These are phyloP conservation scores for Aphrocallistes beatrix DNA, from an alignment of 37 sponge, comb jelly and placozoan genomes.

Conservation along the genomic window DNA sequence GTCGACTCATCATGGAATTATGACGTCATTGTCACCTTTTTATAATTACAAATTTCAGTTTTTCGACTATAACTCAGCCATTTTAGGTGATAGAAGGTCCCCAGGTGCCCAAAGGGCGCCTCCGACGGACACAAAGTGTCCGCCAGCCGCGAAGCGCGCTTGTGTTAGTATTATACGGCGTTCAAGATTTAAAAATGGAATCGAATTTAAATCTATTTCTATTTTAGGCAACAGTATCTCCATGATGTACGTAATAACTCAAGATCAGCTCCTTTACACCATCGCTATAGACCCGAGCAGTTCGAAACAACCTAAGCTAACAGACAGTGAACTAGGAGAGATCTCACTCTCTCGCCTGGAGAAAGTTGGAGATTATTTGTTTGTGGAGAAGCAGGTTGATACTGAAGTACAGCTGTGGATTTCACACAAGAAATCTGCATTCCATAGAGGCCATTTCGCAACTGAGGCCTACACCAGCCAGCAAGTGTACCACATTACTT, in stretches of 20 bases:
- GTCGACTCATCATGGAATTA: too few species aligned
- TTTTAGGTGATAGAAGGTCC: too few species aligned
- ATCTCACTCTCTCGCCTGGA: not conserved
- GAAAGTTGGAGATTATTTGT: not conserved
- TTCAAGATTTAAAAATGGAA: too few species aligned
- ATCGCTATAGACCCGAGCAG: not conserved
- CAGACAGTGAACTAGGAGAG: not conserved
- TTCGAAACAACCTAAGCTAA: not conserved
- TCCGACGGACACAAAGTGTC: too few species aligned
- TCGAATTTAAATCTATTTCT: too few species aligned
- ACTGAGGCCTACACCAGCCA: not conserved
- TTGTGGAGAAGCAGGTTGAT: not conserved
- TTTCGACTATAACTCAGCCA: too few species aligned
- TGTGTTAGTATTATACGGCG: too few species aligned
- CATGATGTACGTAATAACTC: not conserved
- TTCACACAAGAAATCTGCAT: not conserved
- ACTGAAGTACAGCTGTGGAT: not conserved
- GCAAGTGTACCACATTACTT: not conserved
- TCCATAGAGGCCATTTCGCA: not conserved
- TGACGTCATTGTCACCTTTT: too few species aligned
- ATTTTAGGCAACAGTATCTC: too few species aligned
- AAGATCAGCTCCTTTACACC: not conserved
- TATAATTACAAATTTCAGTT: too few species aligned
- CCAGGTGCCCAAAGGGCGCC: too few species aligned
- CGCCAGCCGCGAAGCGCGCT: too few species aligned